phyloP scores from a whole-genome alignment of 2,888 invertebrate genomes.

The Ophioninae sp. region DNA sequence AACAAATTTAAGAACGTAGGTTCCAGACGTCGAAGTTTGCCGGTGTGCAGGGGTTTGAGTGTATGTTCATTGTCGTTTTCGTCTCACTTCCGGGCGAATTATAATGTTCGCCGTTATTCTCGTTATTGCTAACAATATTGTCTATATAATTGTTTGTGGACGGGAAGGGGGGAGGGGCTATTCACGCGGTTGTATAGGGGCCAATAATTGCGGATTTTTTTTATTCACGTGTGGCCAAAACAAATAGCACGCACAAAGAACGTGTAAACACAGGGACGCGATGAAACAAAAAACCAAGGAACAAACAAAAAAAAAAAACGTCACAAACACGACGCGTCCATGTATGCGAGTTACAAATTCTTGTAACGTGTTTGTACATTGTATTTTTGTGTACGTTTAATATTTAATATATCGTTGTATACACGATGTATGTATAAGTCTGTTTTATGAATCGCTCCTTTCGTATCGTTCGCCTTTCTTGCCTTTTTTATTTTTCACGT shows the following conservation, averaged over 20 bases:
- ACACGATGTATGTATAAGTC: not conserved
- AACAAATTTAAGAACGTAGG: no score
- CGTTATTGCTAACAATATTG: conserved; percentile 36
- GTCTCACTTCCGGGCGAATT: conserved; percentile 16
- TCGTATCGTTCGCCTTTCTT: not conserved
- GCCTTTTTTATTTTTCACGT: no score
- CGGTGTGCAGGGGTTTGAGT: no score
- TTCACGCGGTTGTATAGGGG: conserved; percentile 43
- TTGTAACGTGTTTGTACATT: conserved; percentile 40
- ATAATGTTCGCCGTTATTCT: conserved; percentile 40
- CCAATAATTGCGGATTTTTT: conserved; percentile 34
- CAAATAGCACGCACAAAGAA: not conserved
- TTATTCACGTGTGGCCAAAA: conserved; percentile 17
- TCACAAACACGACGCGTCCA: conserved; percentile 11
- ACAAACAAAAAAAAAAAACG: conserved; percentile 19
- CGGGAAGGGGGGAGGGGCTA: conserved; percentile 16
- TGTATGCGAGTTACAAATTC: conserved; percentile 39
- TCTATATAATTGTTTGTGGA: conserved; percentile 23
- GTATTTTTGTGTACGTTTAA: conserved; percentile 58
- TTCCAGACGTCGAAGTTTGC: no score
- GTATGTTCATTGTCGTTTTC: conserved; percentile 22
- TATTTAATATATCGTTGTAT: conserved; percentile 57
- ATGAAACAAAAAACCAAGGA: conserved; percentile 26
- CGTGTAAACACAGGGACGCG: no score
- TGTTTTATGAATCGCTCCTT: not conserved